Conservation (phyloP, 2,113 vertebrate species). For the Engraulis encrasicolus region DNA sequence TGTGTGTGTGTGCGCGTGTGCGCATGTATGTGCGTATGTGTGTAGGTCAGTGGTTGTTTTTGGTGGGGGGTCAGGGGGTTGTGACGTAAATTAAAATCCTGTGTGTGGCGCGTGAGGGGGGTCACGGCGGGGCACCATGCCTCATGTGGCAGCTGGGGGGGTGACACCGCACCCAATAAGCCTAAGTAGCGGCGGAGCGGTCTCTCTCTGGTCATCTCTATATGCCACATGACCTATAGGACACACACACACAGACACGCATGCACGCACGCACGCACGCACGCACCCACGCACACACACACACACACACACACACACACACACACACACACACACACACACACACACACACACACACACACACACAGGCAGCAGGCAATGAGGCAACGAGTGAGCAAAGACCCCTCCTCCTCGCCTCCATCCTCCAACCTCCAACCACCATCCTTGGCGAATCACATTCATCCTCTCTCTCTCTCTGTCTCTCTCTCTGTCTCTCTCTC, state of each 20-base stretch:
- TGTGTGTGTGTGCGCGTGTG: no score
- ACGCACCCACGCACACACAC: no score
- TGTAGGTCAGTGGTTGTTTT: slow-evolving; percentile 73
- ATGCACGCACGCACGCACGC: background rate
- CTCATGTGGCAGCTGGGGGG: slow-evolving; percentile 74
- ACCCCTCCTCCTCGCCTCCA: slow-evolving; percentile 24
- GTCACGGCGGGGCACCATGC: slow-evolving; percentile 64
- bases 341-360: background rate
- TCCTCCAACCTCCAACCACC: background rate
- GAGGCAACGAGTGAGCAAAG: slow-evolving; percentile 51
- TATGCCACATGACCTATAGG: no score
- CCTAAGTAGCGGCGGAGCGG: no score
- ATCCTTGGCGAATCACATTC: slow-evolving; percentile 35
- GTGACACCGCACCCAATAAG: slow-evolving; percentile 85
- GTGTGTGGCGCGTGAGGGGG: slow-evolving; percentile 70
- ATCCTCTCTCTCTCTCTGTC: no score
- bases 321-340: background rate
- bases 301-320: no score
- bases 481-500: no score
- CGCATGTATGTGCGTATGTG: slow-evolving; percentile 44
- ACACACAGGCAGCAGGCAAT: background rate
- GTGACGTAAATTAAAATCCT: slow-evolving; percentile 78
- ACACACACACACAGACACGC: background rate
- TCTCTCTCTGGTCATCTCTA: no score
- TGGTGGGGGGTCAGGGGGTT: slow-evolving; percentile 73